Evolutionary conservation across 2,797 vertebrate genomes (phyloP), one percentile per base, ranked within the genome.

Genomic region (Hylomyscus alleni): DNA sequence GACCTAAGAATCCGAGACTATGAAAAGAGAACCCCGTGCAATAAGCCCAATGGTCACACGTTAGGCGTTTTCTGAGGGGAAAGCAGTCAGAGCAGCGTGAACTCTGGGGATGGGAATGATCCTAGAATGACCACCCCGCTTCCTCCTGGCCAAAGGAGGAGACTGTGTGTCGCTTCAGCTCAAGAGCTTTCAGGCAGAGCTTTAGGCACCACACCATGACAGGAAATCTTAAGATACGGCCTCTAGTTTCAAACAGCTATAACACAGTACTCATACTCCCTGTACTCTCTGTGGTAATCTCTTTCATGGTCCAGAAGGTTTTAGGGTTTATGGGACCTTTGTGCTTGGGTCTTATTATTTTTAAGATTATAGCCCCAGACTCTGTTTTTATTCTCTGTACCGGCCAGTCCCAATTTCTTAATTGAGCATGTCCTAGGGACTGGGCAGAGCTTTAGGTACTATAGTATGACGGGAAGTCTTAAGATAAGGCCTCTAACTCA

Each of bases 1-100:
- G 2, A 12, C 40, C 54, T 1, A 26, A 9, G 2, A 12, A n/a
- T 50, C 1, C 20, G 6, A 6, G 6, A 11, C 8, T 19, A 0
- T 6, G 26, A 89, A 15, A 52, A 13, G 24, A 69, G 67, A 19
- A 13, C 4, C 58, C 73, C 0, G 0, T 1, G 0, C 9, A 19
- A 6, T 3, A 7, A 44, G 31, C 6, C 24, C 47, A 44, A 14
- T 81, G 40, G 40, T 44, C 75, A 47, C 2, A 37, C 1, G 17
- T 47, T 24, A 4, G 26, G 7, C 6, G 1, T 8, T 24, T 13
- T 87, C 65, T 50, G 0, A 47, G 3, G 40, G 69, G 62, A 81
- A 40, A 77, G 7, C 15, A 34, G 31, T 0, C 29, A 58, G 91
- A 83, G 47, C 56, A 37, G 2, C 3, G 1, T 20, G 50, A 47